Evolutionary conservation across 2,888 invertebrate genomes (phyloP).

Genomic region (Ischnura elegans): DNA sequence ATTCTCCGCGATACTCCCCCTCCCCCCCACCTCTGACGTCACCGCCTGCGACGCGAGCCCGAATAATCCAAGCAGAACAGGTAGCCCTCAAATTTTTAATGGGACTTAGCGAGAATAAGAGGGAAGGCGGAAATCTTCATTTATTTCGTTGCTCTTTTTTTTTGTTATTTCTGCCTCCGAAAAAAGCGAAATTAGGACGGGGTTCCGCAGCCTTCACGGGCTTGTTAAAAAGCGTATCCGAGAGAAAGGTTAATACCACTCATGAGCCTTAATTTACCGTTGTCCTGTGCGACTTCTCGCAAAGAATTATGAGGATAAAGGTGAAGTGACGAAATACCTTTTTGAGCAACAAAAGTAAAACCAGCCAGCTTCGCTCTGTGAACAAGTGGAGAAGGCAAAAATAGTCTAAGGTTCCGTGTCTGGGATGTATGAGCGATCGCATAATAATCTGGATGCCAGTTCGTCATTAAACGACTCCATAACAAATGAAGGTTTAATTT

Average conservation of each 20-base stretch:
- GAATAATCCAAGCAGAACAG: constrained; percentile 21
- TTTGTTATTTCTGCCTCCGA: background rate
- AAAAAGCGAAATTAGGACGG: constrained; percentile 18
- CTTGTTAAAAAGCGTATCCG: background rate
- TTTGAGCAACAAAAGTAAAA: too few relatives aligned
- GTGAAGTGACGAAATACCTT: background rate
- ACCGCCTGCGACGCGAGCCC: background rate
- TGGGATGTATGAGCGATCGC: too few relatives aligned
- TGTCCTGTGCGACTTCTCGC: background rate
- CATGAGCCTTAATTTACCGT: background rate
- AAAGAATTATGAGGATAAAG: background rate
- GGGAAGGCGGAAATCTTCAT: background rate
- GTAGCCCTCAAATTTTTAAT: constrained; percentile 14
- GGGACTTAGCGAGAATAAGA: constrained; percentile 12
- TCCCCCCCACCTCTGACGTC: background rate
- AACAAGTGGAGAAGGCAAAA: too few relatives aligned
- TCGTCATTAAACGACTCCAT: too few relatives aligned
- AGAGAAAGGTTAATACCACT: background rate
- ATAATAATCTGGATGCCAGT: too few relatives aligned
- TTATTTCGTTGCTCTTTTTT: background rate
- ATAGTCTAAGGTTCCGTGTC: too few relatives aligned
- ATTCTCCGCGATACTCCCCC: background rate
- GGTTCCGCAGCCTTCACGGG: background rate
- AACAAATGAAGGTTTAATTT: too few relatives aligned
- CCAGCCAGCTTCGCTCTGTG: too few relatives aligned